Evolutionary conservation across 2,113 vertebrate genomes (phyloP).

Genomic region (Pachycephala philippinensis): DNA sequence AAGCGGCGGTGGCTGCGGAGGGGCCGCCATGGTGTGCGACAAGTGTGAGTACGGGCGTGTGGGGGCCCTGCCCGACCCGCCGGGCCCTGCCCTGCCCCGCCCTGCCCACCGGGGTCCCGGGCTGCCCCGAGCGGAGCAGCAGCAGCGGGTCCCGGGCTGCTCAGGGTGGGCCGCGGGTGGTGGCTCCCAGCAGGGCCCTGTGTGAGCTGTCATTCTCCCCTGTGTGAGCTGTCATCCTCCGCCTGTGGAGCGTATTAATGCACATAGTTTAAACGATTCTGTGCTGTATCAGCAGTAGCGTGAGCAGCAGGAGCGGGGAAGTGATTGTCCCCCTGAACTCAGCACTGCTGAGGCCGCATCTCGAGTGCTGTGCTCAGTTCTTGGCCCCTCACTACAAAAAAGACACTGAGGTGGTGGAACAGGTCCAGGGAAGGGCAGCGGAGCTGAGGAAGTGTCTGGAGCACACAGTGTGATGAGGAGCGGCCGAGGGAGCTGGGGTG

Average conservation of each 20-base stretch:
- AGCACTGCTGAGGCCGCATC: not conserved
- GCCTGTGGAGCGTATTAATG: rapidly evolving
- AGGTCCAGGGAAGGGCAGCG: not conserved
- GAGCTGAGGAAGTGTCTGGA: not conserved
- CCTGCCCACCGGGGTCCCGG: rapidly evolving
- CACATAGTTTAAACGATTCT: rapidly evolving
- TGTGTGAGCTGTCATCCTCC: not conserved
- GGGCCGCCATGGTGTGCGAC: constrained; percentile 57
- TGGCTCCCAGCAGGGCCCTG: not conserved
- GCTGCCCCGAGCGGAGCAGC: not conserved
- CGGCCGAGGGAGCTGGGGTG: not conserved
- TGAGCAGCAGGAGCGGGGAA: not conserved
- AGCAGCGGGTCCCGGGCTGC: not conserved
- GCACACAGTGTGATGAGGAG: not conserved
- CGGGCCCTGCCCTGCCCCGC: too few species aligned
- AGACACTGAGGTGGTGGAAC: too few species aligned
- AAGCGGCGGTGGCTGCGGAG: not conserved
- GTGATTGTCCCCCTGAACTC: not conserved
- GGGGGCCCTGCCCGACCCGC: rapidly evolving
- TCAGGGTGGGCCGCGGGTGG: not conserved
- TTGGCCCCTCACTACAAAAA: too few species aligned
- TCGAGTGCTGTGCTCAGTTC: not conserved
- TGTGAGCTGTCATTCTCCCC: not conserved
- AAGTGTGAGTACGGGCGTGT: constrained; percentile 3
- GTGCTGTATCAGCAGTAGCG: rapidly evolving